Conservation (phyloP, 2,797 vertebrate species). For the Spinus olivaceus region DNA sequence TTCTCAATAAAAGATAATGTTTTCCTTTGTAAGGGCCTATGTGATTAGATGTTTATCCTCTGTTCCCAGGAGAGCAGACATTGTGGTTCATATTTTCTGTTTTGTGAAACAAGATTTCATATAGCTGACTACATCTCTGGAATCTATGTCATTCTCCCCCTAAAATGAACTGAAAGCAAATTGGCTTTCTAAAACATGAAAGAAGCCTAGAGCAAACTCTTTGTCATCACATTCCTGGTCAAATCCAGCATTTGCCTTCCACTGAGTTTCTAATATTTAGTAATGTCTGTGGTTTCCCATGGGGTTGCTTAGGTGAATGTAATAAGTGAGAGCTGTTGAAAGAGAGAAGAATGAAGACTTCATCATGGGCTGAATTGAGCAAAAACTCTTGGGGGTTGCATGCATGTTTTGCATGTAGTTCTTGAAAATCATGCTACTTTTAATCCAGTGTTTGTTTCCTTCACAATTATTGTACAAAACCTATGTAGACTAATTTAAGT, state of each 20-base stretch:
- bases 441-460: background rate
- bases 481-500: background rate
- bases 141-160: conserved; percentile 10
- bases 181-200: conserved; percentile 30
- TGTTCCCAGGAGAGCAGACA: background rate
- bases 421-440: background rate
- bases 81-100: background rate
- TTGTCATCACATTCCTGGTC: conserved; percentile 47
- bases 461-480: background rate
- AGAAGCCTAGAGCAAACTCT: conserved; percentile 23
- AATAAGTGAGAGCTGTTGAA: background rate
- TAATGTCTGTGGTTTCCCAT: background rate
- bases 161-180: conserved; percentile 28
- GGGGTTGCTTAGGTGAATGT: background rate
- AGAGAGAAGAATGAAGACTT: background rate
- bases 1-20: background rate
- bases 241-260: conserved; percentile 8
- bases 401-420: background rate
- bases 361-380: background rate
- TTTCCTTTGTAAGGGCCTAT: background rate
- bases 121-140: background rate
- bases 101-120: conserved; percentile 1
- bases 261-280: background rate
- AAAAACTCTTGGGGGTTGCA: background rate
- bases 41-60: background rate